Percentiles rank a stretch among this genome's conserved stretches.
Evolutionary conservation across 2,888 invertebrate genomes (phyloP).

Genomic region (Andrena trimmerana): DNA sequence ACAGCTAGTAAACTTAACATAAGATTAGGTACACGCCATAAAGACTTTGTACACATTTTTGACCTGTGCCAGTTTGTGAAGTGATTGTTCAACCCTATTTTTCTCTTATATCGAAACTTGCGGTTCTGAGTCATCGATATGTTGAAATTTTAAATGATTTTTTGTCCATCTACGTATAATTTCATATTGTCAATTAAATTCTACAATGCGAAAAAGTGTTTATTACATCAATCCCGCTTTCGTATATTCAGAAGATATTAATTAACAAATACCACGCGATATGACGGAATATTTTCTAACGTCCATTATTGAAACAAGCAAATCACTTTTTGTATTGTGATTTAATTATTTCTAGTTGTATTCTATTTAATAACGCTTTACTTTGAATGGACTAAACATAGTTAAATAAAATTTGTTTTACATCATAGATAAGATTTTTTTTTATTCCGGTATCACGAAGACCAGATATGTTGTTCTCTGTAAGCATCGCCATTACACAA

Average conservation of each 20-base stretch:
- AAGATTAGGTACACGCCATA: slow-evolving; percentile 71
- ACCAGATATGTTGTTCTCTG: neutral
- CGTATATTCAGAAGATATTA: neutral
- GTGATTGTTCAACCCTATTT: slow-evolving; percentile 57
- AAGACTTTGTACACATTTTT: slow-evolving; percentile 72
- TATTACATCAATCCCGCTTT: slow-evolving; percentile 58
- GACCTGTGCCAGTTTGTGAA: slow-evolving; percentile 56
- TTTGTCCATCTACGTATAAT: slow-evolving; percentile 78
- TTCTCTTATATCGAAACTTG: slow-evolving; percentile 71
- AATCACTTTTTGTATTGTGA: slow-evolving; percentile 30
- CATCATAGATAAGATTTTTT: slow-evolving; percentile 18
- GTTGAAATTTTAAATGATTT: slow-evolving; percentile 74
- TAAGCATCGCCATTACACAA: neutral
- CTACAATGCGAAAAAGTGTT: slow-evolving; percentile 69
- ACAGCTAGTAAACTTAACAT: slow-evolving; percentile 73
- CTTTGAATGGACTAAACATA: slow-evolving; percentile 20
- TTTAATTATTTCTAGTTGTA: slow-evolving; percentile 27
- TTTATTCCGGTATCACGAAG: neutral
- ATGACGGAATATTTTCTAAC: slow-evolving; percentile 4
- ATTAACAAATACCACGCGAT: slow-evolving; percentile 2
- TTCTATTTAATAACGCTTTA: slow-evolving; percentile 19
- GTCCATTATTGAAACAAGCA: neutral
- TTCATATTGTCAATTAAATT: slow-evolving; percentile 83
- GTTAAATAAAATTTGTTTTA: slow-evolving; percentile 27
- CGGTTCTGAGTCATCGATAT: slow-evolving; percentile 75